phyloP scores from a whole-genome alignment of 2,797 vertebrate species.

The Poecilia picta region DNA sequence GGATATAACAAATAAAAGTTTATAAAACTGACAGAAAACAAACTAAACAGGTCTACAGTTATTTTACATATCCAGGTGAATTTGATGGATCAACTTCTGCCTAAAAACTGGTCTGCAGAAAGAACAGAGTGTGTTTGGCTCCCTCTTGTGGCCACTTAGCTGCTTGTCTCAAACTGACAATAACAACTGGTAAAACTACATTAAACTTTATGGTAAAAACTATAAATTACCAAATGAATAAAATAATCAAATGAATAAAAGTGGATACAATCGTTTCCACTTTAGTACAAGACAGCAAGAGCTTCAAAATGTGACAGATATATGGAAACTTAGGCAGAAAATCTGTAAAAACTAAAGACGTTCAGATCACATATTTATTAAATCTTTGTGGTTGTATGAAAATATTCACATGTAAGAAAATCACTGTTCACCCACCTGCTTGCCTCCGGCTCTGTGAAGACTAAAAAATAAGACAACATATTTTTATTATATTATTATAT shows the following conservation, averaged over 20 bases:
- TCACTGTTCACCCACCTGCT: not conserved
- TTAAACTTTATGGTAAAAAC: not conserved
- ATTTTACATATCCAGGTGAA: not conserved
- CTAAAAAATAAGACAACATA: not conserved
- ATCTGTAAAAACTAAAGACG: not conserved
- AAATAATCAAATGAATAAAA: too few species aligned
- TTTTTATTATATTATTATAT: too few species aligned
- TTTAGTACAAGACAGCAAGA: not conserved
- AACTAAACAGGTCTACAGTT: not conserved
- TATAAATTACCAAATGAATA: not conserved
- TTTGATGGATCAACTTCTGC: not conserved
- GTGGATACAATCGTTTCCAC: not conserved
- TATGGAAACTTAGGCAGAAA: not conserved
- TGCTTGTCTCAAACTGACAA: not conserved
- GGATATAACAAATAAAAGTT: not conserved
- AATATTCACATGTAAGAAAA: not conserved
- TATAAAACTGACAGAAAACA: not conserved
- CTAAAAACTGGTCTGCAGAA: not conserved
- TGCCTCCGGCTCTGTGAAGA: not conserved
- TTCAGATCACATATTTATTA: not conserved
- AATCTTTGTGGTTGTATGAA: not conserved
- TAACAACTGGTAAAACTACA: not conserved
- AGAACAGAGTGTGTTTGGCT: not conserved
- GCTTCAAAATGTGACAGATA: not conserved
- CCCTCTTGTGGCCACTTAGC: not conserved